Evolutionary conservation across 2,888 invertebrate species (phyloP), one percentile per base, ranked within the genome.

Genomic region (Harpalus rufipes): DNA sequence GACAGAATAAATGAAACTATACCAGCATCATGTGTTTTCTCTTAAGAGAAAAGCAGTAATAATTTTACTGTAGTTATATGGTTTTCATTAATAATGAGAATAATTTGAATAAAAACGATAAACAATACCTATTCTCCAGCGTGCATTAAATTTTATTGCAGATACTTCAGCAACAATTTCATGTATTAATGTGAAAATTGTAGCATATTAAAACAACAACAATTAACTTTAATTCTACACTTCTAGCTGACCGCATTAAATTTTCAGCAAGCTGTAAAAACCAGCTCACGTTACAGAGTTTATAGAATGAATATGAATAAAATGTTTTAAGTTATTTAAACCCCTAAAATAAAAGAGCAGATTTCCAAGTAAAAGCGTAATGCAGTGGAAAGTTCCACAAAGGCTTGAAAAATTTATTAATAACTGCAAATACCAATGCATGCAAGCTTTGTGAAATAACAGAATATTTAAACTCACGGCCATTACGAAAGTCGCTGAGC

Each of bases 401-500:
- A 44, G 44, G 18, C 72, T 10, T 44, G 41, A 18, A 21, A 44
- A 41, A 74, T 44, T 74, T 68, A 68, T 74, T 74, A 74, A 21
- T 74, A 74, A 74, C 41, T 21, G 72, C 72, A 74, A 78, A 78
- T 32, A 78, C 1, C 21, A 58, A 78, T 78, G 25, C 56, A 78
- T 78, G 78, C 59, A 56, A 56, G 76, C 7, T 76, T 51, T 76
- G 12, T 58, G 58, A 56, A 78, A 78, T 8, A 21, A 56, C 32
- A 32, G 78, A 78, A 78, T 78, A 58, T 61, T 41, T 18, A 10
- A 41, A 90, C 90, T 90, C 88, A 90, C 90, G 90, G 89, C 89
- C 90, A 86, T 89, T 88, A 86, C 89, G 89, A 85, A 89, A 89
- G 86, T 90, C 90, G 76, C 88, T 89, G 59, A 88, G 88, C 87